Percentiles rank a stretch among this genome's conserved stretches.
Evolutionary conservation across 2,888 invertebrate species (phyloP).

Genomic region (Cosmopolites sordidus): DNA sequence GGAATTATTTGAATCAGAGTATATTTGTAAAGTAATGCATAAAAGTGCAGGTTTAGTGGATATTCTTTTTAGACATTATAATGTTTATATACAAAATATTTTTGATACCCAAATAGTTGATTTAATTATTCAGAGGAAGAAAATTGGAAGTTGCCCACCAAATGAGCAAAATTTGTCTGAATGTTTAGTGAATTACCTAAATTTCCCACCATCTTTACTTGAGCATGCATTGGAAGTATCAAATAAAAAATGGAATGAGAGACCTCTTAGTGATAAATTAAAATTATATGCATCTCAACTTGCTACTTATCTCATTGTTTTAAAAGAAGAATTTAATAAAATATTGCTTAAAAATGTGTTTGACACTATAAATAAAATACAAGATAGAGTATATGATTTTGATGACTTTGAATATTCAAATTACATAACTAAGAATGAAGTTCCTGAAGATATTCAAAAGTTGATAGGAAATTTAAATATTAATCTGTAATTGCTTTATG

Average conservation of each 20-base stretch:
- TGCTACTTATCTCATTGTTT: slow-evolving; percentile 29
- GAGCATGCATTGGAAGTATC: slow-evolving; percentile 24
- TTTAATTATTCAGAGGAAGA: slow-evolving; percentile 30
- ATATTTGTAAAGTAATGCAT: slow-evolving; percentile 32
- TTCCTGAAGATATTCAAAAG: slow-evolving; percentile 26
- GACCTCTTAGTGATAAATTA: slow-evolving; percentile 28
- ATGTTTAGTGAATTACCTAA: slow-evolving; percentile 30
- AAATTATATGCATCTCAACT: slow-evolving; percentile 31
- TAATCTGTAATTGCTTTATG: too few species aligned
- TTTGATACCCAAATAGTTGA: slow-evolving; percentile 33
- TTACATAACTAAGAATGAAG: slow-evolving; percentile 19
- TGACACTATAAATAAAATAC: slow-evolving; percentile 27
- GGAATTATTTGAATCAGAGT: slow-evolving; percentile 30
- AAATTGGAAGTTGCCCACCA: slow-evolving; percentile 19
- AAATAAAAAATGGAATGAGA: slow-evolving; percentile 28
- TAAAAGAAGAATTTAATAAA: slow-evolving; percentile 30
- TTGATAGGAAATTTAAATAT: slow-evolving; percentile 16
- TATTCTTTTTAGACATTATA: slow-evolving; percentile 28
- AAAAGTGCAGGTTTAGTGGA: slow-evolving; percentile 31
- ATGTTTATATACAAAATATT: slow-evolving; percentile 28
- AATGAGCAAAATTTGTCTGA: slow-evolving; percentile 26
- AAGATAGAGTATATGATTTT: slow-evolving; percentile 27
- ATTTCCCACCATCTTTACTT: slow-evolving; percentile 29
- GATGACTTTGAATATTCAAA: slow-evolving; percentile 29
- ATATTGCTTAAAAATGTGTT: slow-evolving; percentile 28